Base-by-base conservation (phyloP, 1,140 invertebrate species). In the Gonatopus flavifemur region DNA sequence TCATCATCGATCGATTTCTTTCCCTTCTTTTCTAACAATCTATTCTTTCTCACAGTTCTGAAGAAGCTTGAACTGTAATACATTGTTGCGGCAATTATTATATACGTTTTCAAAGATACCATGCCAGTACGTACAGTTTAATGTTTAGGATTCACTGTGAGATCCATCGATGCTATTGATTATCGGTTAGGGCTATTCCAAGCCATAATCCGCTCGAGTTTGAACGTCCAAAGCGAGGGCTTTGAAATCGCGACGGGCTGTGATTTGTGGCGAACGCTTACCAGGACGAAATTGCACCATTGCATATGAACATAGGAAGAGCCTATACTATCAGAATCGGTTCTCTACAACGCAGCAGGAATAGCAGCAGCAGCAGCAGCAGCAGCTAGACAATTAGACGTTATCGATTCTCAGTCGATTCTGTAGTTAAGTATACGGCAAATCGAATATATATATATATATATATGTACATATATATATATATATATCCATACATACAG, bases 261-360 rank as follows among this genome's bases (percentile, higher is more conserved):
- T 74, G 73, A 76, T 76, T 76, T 74, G 72, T 74, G 62, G 62
- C 45, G 62, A 52, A 63, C 69, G 71, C 68, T 75, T 74, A 75
- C 58, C n/a, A 61, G 70, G 65, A 69, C 67, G 70, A 73, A 76
- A 74, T 76, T 76, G 65, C 69, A 39, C 33, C 50, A 51, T n/a
- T n/a, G n/a, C n/a, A n/a, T n/a, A n/a, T n/a, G n/a, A n/a, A n/a
- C n/a, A n/a, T 65, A 66, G 62, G 62, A 71, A n/a, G n/a, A n/a
- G n/a, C 65, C 66, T 55, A n/a, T n/a, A n/a, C n/a, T n/a, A 60
- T 52, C 62, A 49, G 57, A 59, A 69, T 68, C 66, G 67, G 61
- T 62, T 66, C 61, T 55, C 59, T 59, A 51, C 61, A 36, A 49
- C 58, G 59, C n/a, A n/a, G n/a, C n/a, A n/a, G n/a, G n/a, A n/a